These are phyloP conservation scores for Tyrannus savana DNA, from an alignment of 2,113 vertebrate genomes.

Conservation along the genomic window DNA sequence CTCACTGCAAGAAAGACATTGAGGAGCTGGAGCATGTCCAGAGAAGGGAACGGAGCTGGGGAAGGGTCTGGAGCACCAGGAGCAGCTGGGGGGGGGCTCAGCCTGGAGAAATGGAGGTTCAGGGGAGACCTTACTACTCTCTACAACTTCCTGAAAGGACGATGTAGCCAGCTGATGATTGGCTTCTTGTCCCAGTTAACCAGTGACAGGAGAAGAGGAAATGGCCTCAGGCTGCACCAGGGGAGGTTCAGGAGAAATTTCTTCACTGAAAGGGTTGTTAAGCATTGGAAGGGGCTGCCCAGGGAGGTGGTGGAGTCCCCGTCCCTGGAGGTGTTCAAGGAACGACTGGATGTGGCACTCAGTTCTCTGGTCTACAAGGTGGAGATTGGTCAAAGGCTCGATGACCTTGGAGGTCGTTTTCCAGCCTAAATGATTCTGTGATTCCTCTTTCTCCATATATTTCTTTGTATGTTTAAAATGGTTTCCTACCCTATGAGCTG, in stretches of 20 bases:
- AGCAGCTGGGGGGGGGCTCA: background rate
- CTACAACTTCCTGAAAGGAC: background rate
- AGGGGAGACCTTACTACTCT: background rate
- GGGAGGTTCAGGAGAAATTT: background rate
- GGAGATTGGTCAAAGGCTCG: rapidly evolving
- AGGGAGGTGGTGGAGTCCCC: background rate
- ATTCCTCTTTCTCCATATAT: background rate
- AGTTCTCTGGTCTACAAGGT: background rate
- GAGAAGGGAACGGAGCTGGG: background rate
- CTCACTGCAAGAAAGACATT: rapidly evolving
- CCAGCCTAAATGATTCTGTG: rapidly evolving
- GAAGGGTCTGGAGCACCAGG: background rate
- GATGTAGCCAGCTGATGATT: background rate
- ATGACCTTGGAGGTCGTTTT: background rate
- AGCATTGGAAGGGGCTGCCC: background rate
- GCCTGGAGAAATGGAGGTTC: background rate
- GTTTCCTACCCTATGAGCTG: background rate
- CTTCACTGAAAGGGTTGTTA: background rate
- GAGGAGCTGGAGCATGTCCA: background rate
- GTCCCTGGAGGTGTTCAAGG: background rate
- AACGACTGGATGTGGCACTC: background rate
- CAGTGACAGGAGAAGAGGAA: background rate
- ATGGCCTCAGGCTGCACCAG: background rate
- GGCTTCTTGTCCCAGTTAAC: background rate
- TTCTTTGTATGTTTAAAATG: background rate